Conservation (phyloP, 37 sponge, comb jelly and placozoan genomes). For the Geodia barretti region DNA sequence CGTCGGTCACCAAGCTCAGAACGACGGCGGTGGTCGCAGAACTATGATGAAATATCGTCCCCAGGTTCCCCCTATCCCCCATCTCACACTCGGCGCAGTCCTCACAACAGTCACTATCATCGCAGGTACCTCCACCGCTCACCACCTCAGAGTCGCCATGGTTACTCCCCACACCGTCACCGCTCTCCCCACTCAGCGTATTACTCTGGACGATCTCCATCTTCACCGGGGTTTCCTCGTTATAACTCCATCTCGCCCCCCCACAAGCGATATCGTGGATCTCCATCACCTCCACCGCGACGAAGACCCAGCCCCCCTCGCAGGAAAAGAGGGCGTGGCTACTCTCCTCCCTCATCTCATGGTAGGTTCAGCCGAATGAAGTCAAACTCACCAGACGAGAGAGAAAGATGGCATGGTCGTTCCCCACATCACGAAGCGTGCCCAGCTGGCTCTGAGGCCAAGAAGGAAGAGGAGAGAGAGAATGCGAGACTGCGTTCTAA, state of each 20-base stretch:
- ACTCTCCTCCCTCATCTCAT: not conserved
- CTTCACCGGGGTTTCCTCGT: not conserved
- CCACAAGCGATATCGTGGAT: not conserved
- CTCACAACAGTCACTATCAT: not conserved
- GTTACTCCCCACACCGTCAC: constrained; percentile 1
- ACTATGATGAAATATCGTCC: constrained; percentile 49
- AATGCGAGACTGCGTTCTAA: not conserved
- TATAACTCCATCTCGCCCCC: constrained; percentile 1
- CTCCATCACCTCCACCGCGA: not conserved
- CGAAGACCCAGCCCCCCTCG: not conserved
- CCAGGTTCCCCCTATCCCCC: not conserved
- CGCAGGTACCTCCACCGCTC: not conserved
- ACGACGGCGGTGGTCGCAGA: not conserved
- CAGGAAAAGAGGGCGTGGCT: not conserved
- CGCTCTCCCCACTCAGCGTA: not conserved
- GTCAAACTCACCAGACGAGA: not conserved
- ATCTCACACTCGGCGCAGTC: not conserved
- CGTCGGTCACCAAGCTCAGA: constrained; percentile 1
- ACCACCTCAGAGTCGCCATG: constrained; percentile 1
- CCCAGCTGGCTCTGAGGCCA: not conserved
- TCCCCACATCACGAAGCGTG: not conserved
- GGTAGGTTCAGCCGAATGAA: not conserved
- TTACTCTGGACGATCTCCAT: constrained; percentile 1
- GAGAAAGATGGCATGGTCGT: not conserved
- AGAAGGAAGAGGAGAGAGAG: not conserved